Base-by-base conservation (phyloP, 2,113 vertebrate species). In the Sceloporus tristichus region DNA sequence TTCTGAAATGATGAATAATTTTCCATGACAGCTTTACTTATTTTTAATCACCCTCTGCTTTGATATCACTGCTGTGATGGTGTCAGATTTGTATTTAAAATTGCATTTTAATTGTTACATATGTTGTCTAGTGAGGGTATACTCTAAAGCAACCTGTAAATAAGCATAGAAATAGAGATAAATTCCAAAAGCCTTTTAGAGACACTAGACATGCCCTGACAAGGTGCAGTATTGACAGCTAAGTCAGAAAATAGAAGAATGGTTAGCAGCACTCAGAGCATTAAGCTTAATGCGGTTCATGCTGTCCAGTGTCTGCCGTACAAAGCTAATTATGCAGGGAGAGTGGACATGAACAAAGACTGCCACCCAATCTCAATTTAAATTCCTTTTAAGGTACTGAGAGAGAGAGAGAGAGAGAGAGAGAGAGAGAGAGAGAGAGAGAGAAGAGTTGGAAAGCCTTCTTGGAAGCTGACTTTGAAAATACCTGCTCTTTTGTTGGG, bases 401-500 rank as follows among this genome's bases (percentile, higher is more conserved):
- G 38, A 88, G 89, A 62, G 27, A 90, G 34, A 34, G 34, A 34
- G 34, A 34, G 34, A 34, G 34, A 34, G 34, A 34, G 34, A 34
- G 34, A 34, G 34, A 34, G 34, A 34, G 34, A 34, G 34, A 16
- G n/a, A n/a, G n/a, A n/a, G n/a, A n/a, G n/a, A n/a, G n/a, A 74
- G 88, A 85, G 65, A 65, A 53, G 14, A 74, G 62, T 88, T 89
- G 87, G 65, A 91, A 94, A 86, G 75, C 34, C 16, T 81, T 75
- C 40, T 90, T 66, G 90, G 79, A 87, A 89, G 87, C 59, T 91
- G 85, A 3, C 14, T 66, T 86, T 91, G 79, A 87, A 90, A 94
- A 91, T 86, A 29, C 27, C 16, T 87, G 19, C 3, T 87, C 0
- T 87, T 91, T 86, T 89, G n/a, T 91, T 91, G 78, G 9, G 62